Percentiles rank a stretch among this genome's conserved stretches.
These are phyloP conservation scores for Sycophila texana DNA, from an alignment of 2,888 invertebrate species.

Conservation along the genomic window DNA sequence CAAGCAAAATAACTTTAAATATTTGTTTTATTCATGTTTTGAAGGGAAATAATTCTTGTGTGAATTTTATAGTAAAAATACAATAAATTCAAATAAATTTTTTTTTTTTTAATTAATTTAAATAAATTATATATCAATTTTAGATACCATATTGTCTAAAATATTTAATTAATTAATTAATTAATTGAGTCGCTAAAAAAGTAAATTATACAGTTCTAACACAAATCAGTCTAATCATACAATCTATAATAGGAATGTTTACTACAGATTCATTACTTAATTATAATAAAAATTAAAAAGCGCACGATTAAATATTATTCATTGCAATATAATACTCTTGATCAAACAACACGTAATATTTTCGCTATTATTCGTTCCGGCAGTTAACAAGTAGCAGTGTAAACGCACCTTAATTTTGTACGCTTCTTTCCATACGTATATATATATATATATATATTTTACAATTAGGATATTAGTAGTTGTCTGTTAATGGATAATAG, in stretches of 20 bases:
- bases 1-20: too few relatives aligned
- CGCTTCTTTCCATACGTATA: slow-evolving; percentile 16
- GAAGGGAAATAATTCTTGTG: too few relatives aligned
- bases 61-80: too few relatives aligned
- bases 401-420: slow-evolving; percentile 20
- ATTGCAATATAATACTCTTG: slow-evolving; percentile 37
- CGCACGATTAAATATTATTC: slow-evolving; percentile 44
- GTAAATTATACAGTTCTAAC: slow-evolving; percentile 13
- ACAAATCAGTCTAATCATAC: slow-evolving; percentile 43
- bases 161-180: too few relatives aligned
- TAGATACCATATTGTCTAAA: too few relatives aligned
- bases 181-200: too few relatives aligned
- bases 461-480: slow-evolving; percentile 46
- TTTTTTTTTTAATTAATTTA: too few relatives aligned
- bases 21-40: too few relatives aligned
- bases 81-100: too few relatives aligned
- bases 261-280: slow-evolving; percentile 38
- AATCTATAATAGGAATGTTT: slow-evolving; percentile 53
- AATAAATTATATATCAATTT: too few relatives aligned
- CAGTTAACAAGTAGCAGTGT: slow-evolving; percentile 36
- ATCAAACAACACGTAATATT: slow-evolving; percentile 47
- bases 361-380: not conserved
- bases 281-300: not conserved
- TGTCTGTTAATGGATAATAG: slow-evolving; percentile 35
- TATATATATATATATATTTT: slow-evolving; percentile 46